Evolutionary conservation across 2,797 vertebrate species (phyloP).

Genomic region (Triplophysa bombifrons): DNA sequence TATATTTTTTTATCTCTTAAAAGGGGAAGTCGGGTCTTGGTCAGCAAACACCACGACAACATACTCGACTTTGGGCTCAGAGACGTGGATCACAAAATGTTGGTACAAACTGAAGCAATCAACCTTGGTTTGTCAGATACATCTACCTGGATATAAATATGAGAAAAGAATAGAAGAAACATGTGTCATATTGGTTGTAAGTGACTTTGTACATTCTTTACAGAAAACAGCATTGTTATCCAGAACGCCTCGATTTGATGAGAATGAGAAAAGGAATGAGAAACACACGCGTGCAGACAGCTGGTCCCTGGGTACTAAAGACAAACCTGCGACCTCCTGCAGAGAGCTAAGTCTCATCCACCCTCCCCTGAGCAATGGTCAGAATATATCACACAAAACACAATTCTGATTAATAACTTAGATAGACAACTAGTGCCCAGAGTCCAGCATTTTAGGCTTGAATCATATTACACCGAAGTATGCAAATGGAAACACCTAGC

Average conservation of each 20-base stretch:
- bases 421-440: background rate
- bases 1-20: background rate
- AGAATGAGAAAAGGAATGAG: constrained; percentile 45
- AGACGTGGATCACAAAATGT: constrained; percentile 65
- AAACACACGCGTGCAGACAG: constrained; percentile 47
- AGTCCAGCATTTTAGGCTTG: background rate
- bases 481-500: too few species aligned
- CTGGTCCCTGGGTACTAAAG: constrained; percentile 68
- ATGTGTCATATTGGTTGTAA: background rate
- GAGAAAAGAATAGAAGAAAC: background rate
- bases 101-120: constrained; percentile 58
- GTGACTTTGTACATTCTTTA: constrained; percentile 1
- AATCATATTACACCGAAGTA: background rate
- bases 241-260: constrained; percentile 16
- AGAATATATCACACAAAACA: constrained; percentile 18
- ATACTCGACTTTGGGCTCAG: background rate
- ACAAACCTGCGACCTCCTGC: constrained; percentile 75
- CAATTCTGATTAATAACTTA: background rate
- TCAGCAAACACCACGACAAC: constrained; percentile 22
- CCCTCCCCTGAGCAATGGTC: constrained; percentile 73
- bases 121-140: background rate
- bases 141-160: background rate
- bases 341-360: constrained; percentile 70
- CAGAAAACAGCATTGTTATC: background rate
- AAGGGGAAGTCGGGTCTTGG: constrained; percentile 74